Conservation (phyloP, 2,113 vertebrate species). For the Ochotona princeps region DNA sequence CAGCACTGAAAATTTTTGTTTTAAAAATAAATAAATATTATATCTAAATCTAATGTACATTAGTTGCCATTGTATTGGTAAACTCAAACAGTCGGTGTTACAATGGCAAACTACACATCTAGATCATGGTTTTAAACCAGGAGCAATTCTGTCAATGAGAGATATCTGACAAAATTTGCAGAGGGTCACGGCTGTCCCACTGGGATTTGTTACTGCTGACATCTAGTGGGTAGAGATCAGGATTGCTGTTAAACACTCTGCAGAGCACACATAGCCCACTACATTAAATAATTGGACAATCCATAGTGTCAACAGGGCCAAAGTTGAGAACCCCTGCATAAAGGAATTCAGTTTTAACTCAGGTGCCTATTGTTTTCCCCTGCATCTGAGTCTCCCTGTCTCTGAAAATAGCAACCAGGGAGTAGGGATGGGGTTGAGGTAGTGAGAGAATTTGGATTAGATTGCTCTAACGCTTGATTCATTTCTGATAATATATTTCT, state of each 20-base stretch:
- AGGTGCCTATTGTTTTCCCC: neutral
- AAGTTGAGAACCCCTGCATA: neutral
- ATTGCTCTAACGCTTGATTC: neutral
- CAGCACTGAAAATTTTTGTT: neutral
- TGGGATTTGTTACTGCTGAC: neutral
- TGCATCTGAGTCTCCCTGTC: neutral
- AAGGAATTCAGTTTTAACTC: neutral
- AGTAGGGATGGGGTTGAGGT: neutral
- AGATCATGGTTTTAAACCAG: neutral
- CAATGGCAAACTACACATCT: neutral
- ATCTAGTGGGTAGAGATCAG: neutral
- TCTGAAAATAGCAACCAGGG: neutral
- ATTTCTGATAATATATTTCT: constrained; percentile 21
- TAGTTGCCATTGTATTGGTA: constrained; percentile 38
- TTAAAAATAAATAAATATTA: neutral
- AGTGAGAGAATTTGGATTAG: neutral
- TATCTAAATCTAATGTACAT: neutral
- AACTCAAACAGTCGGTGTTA: neutral
- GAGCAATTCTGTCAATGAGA: neutral
- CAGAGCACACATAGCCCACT: neutral
- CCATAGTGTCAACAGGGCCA: neutral
- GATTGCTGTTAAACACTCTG: neutral
- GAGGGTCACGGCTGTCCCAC: neutral
- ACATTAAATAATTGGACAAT: neutral
- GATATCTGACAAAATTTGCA: neutral